Conservation (phyloP, 2,113 vertebrate species). For the Caranx melampygus region DNA sequence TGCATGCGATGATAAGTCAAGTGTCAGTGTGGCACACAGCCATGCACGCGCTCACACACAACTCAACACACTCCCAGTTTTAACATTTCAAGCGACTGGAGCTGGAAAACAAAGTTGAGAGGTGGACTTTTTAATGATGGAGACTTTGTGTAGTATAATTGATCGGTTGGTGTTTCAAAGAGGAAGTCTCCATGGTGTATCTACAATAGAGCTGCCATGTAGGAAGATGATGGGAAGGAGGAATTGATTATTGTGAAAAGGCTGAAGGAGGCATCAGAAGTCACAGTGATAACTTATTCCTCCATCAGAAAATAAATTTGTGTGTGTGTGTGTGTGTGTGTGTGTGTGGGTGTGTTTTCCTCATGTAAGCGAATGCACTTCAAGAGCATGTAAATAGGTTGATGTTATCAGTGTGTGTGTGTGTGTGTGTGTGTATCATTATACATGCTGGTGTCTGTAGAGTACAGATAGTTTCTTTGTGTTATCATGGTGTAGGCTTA, state of each 20-base stretch:
- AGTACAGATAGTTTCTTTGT: conserved; percentile 1
- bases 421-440: background rate
- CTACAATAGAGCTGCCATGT: conserved; percentile 38
- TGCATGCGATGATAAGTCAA: conserved; percentile 64
- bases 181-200: conserved; percentile 33
- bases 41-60: conserved; percentile 21
- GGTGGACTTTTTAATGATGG: conserved; percentile 61
- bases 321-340: background rate
- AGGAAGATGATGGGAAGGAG: conserved; percentile 51
- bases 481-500: conserved; percentile 9
- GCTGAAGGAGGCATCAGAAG: conserved; percentile 46
- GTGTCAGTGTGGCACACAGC: conserved; percentile 49
- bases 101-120: conserved; percentile 53
- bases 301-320: conserved; percentile 14
- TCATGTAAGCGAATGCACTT: background rate
- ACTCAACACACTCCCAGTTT: conserved; percentile 18
- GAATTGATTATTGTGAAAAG: conserved; percentile 66
- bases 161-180: conserved; percentile 52
- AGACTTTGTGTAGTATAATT: conserved; percentile 58
- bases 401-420: conserved; percentile 5
- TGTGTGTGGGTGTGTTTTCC: conserved; percentile 7
- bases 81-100: conserved; percentile 55
- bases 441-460: conserved; percentile 5
- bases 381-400: conserved; percentile 24
- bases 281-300: conserved; percentile 31